phyloP scores from a whole-genome alignment of 2,797 vertebrate genomes.

The Sebastes reedi region DNA sequence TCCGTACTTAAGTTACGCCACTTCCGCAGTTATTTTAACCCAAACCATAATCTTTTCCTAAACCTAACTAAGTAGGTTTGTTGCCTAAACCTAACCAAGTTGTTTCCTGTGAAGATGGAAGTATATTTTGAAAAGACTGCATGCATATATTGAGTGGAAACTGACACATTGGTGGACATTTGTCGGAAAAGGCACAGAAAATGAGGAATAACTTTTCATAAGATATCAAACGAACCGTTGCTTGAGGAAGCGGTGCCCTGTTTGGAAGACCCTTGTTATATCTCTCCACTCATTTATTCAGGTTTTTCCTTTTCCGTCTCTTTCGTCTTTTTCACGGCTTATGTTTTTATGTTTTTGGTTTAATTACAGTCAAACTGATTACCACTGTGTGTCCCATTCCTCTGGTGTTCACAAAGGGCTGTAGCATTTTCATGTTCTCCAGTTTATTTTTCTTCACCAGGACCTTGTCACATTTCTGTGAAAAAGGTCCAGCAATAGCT shows the following conservation, averaged over 20 bases:
- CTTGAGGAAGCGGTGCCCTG: neutral
- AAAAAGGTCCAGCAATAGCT: constrained; percentile 38
- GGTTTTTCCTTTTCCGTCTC: neutral
- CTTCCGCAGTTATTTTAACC: neutral
- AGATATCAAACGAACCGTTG: too few species aligned
- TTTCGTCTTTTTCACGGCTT: neutral
- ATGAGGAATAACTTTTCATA: too few species aligned
- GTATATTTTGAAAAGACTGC: neutral
- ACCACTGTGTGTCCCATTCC: neutral
- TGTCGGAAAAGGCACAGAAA: too few species aligned
- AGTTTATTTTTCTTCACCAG: constrained; percentile 18
- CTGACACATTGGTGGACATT: neutral
- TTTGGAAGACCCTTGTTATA: neutral
- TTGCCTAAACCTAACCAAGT: neutral
- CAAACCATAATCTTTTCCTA: neutral
- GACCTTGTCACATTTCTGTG: constrained; percentile 40
- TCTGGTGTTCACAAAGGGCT: neutral
- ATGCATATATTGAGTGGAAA: rapidly evolving
- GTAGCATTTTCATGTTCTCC: constrained; percentile 15
- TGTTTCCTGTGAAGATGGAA: neutral
- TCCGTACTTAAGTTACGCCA: neutral
- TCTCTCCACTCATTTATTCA: neutral
- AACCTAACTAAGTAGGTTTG: neutral
- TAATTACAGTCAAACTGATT: neutral
- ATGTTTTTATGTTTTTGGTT: neutral